Evolutionary conservation across 2,888 invertebrate species (phyloP).

Genomic region (Cyclophora punctaria): DNA sequence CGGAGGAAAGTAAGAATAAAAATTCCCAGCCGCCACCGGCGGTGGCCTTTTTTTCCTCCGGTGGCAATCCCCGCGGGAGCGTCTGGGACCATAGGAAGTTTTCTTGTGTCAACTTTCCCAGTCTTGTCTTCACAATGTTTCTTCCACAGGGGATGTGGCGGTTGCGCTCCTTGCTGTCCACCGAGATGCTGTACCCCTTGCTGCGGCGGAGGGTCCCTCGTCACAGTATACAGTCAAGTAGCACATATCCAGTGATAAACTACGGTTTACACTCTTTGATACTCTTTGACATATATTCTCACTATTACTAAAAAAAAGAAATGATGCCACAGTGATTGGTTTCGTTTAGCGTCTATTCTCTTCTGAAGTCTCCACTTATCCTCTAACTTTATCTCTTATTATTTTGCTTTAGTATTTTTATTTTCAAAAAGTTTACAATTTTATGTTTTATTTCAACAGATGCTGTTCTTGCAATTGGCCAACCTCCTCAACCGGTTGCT

Average conservation of each 20-base stretch:
- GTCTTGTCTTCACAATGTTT: neutral
- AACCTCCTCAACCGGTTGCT: constrained; percentile 60
- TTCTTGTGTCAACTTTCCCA: too few relatives aligned
- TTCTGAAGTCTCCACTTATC: too few relatives aligned
- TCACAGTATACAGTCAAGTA: constrained; percentile 75
- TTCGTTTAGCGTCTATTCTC: too few relatives aligned
- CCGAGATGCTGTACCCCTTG: constrained; percentile 36
- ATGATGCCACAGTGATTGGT: too few relatives aligned
- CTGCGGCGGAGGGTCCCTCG: constrained; percentile 48
- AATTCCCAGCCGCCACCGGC: neutral
- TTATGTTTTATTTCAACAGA: constrained; percentile 33
- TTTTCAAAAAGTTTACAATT: neutral
- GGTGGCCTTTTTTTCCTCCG: too few relatives aligned
- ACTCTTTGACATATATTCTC: too few relatives aligned
- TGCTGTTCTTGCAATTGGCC: constrained; percentile 61
- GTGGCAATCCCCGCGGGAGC: too few relatives aligned
- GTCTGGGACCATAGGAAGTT: too few relatives aligned
- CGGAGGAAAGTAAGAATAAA: neutral
- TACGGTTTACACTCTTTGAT: neutral
- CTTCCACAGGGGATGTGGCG: constrained; percentile 34
- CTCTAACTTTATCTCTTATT: neutral
- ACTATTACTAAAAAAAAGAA: too few relatives aligned
- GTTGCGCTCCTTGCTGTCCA: constrained; percentile 27
- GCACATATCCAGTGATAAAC: constrained; percentile 64
- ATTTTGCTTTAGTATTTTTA: neutral